Base-by-base conservation (phyloP, 1,140 invertebrate species). In the Nymphalis io region DNA sequence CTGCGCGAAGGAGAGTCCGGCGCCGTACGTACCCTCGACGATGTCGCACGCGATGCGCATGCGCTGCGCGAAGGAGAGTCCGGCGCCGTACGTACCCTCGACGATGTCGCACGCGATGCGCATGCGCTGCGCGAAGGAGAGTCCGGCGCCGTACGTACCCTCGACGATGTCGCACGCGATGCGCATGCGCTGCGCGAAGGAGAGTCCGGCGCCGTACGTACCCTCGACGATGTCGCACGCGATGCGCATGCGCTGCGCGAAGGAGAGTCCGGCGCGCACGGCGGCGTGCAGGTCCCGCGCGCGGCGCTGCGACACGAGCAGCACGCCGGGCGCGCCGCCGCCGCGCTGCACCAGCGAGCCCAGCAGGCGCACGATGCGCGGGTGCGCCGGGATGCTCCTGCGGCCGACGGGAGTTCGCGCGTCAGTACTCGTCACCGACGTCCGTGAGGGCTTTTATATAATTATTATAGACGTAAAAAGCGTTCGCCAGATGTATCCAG, bases 81-180 rank as follows among this genome's bases (percentile, higher is more conserved):
- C 85, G 2, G 95, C 91, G 40, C 95, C n/a, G n/a, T n/a, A 59
- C 57, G 3, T 15, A 92, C 90, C 96, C 83, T 96, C 95, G 0
- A 96, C 93, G 1, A 97, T 97, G 87, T 98, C 97, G 66, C 96
- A 94, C 0, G 96, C 94, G 65, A 98, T 95, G 83, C 96, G 93
- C 82, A 97, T 93, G 76, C 95, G 89, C 46, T 53, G 90, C 83
- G 1, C 68, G 95, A 95, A 96, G n/a, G 93, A 87, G 4, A 98
- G 90, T 0, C 89, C 85, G 2, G 95, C 91, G 40, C 95, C n/a
- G n/a, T n/a, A 59, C 57, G 3, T 15, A 92, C 90, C 96, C 83
- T 96, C 95, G 0, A 96, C 93, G 1, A 97, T 97, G 87, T 98
- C 97, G 66, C 96, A 94, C 0, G 96, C 94, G 65, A 98, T 95